phyloP scores from a whole-genome alignment of 2,113 vertebrate species.

The Menura novaehollandiae region DNA sequence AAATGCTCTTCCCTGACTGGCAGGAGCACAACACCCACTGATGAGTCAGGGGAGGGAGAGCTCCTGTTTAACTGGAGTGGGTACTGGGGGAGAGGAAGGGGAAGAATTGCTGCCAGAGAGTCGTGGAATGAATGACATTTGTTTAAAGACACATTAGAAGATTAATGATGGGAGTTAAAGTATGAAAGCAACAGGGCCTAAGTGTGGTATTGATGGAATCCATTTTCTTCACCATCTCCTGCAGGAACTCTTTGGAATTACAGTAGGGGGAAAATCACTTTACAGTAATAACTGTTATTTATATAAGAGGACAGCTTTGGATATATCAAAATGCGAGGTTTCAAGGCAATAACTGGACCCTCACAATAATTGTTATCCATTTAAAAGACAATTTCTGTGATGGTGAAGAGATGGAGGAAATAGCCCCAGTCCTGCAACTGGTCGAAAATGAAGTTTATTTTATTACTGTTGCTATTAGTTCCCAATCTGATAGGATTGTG shows the following conservation, averaged over 20 bases:
- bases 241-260: constrained; percentile 67
- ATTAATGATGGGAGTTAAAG: constrained; percentile 60
- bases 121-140: constrained; percentile 10
- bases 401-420: constrained; percentile 49
- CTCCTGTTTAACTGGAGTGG: background rate
- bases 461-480: constrained; percentile 50
- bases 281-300: constrained; percentile 78
- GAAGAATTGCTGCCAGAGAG: background rate
- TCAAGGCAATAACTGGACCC: constrained; percentile 65
- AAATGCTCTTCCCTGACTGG: background rate
- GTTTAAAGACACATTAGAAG: constrained; percentile 57
- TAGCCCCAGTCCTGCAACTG: background rate
- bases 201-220: constrained; percentile 67
- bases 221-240: constrained; percentile 72
- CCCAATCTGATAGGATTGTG: background rate
- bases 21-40: background rate
- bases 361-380: constrained; percentile 67
- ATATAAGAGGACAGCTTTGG: constrained; percentile 63
- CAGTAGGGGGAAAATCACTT: constrained; percentile 54
- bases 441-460: constrained; percentile 62
- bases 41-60: background rate
- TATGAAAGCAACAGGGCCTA: constrained; percentile 48
- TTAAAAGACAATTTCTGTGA: constrained; percentile 70
- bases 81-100: background rate
- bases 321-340: constrained; percentile 70